Evolutionary conservation across 2,113 vertebrate species (phyloP).

Genomic region (Ictidomys tridecemlineatus): DNA sequence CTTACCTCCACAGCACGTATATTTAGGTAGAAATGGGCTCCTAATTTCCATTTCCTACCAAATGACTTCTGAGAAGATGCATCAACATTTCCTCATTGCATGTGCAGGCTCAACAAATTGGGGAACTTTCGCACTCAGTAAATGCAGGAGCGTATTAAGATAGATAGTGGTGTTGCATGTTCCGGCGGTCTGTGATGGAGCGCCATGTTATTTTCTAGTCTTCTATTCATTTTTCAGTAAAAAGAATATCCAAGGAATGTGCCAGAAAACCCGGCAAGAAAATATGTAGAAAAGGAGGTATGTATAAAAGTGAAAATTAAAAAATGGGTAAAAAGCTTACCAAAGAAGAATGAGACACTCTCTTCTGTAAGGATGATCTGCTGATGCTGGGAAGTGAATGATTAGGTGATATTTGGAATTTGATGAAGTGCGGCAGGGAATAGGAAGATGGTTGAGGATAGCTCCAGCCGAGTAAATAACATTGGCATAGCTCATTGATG

Average conservation of each 20-base stretch:
- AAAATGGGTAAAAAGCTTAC: slow-evolving; percentile 80
- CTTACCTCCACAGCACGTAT: slow-evolving; percentile 90
- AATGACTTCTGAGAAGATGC: slow-evolving; percentile 92
- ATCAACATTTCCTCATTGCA: slow-evolving; percentile 95
- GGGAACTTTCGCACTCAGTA: slow-evolving; percentile 89
- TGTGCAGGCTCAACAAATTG: slow-evolving; percentile 92
- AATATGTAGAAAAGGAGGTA: slow-evolving; percentile 99
- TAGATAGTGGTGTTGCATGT: slow-evolving; percentile 95
- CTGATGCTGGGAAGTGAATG: slow-evolving; percentile 82
- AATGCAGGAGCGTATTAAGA: slow-evolving; percentile 88
- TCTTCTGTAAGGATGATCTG: slow-evolving; percentile 79
- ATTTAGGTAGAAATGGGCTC: slow-evolving; percentile 90
- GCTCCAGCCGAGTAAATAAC: slow-evolving; percentile 83
- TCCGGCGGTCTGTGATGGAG: slow-evolving; percentile 96
- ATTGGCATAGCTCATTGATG: slow-evolving; percentile 80
- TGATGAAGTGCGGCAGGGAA: slow-evolving; percentile 68
- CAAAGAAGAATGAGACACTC: slow-evolving; percentile 79
- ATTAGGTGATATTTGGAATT: slow-evolving; percentile 83
- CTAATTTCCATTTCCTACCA: slow-evolving; percentile 88
- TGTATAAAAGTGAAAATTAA: slow-evolving; percentile 93
- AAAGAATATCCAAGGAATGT: slow-evolving; percentile 99
- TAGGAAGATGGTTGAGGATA: slow-evolving; percentile 77
- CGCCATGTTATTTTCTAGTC: slow-evolving; percentile 99
- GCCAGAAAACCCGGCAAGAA: slow-evolving; percentile 99
- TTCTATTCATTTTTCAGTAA: slow-evolving; percentile 99